Base-by-base conservation (phyloP, 2,113 vertebrate species). In the Damaliscus lunatus region DNA sequence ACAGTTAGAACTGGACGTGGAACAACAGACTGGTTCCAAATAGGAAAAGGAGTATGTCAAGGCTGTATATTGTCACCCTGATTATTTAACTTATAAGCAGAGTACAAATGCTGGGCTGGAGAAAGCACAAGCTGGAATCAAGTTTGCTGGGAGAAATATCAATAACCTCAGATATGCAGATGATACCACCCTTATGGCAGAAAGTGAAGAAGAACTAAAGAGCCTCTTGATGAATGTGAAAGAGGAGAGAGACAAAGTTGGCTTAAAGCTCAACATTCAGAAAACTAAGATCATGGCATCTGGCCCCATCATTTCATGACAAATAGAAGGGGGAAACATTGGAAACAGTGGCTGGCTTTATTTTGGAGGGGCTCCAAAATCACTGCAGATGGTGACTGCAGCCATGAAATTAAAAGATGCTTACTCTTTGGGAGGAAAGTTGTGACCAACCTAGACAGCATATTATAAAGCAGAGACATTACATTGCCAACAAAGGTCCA, bases 261-360 rank as follows among this genome's bases (percentile, higher is more conserved):
- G 60, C 60, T 62, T 62, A 16, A 33, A 64, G 3, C 6, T 33
- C 14, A 64, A 33, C 60, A 64, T 64, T 33, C 31, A 16, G 14
- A 33, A 64, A 64, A 16, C 31, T 1, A 62, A 64, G 60, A 64
- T 64, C 31, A 64, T 0, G 14, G 31, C 31, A 64, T 33, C 31
- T 0, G 0, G 14, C 0, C 60, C 60, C 31, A 64, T 8, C 31
- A 7, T 14, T 16, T 64, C 29, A 64, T 64, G 31, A 31, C 3
- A 64, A 16, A 64, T 3, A 64, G 31, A 1, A 4, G 14, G 50
- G 31, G 27, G 14, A 33, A 59, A 59, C 57, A 59, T 5, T 59
- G 25, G 57, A 59, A 64, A 33, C 31, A 64, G 60, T 64, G 60
- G 31, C 14, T 3, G 60, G 16, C 6, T 62, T 62, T 62, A 62